Base-by-base conservation (phyloP, 1,140 invertebrate genomes). In the Drosophila truncata region DNA sequence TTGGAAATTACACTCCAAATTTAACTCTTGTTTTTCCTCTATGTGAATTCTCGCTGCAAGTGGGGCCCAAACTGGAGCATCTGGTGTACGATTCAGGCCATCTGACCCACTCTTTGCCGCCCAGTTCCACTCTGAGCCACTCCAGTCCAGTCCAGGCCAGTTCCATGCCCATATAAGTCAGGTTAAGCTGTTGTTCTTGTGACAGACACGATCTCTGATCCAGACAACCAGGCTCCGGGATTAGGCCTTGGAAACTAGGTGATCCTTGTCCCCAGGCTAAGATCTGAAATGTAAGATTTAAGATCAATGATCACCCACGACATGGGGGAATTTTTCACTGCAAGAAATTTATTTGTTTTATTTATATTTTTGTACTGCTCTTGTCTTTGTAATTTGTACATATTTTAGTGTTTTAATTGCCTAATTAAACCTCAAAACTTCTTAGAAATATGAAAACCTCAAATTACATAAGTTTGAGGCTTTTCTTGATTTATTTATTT, bases 31-130 rank as follows among this genome's bases (percentile, higher is more conserved):
- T 66, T 78, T 70, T 82, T 70, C 46, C 60, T 58, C 33, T 10
- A 50, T 41, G 42, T 14, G 61, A 67, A 47, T 57, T 47, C 49
- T 57, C 50, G 49, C 27, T 71, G 63, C 67, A 70, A 65, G 61
- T 20, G 46, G 46, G 2, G 10, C 27, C 37, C 25, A 2, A 72
- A 72, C 69, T 72, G 69, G 69, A 72, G 65, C 65, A 59, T 33
- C 50, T 71, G 20, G 69, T 47, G 37, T 49, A 29, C 66, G 65
- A 69, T 52, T 50, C 35, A 44, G 86, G 80, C 78, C 72, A 63
- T 66, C 59, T 88, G 83, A 80, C 83, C 84, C 71, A 86, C 27
- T 50, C n/a, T n/a, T n/a, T 50, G 66, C 79, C 84, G 49, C 35
- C 74, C 58, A 58, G 61, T 70, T 79, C 75, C 39, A 65, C 14